Evolutionary conservation across 2,888 invertebrate genomes (phyloP), one percentile per base, ranked within the genome.

Genomic region (Torymus texanus): DNA sequence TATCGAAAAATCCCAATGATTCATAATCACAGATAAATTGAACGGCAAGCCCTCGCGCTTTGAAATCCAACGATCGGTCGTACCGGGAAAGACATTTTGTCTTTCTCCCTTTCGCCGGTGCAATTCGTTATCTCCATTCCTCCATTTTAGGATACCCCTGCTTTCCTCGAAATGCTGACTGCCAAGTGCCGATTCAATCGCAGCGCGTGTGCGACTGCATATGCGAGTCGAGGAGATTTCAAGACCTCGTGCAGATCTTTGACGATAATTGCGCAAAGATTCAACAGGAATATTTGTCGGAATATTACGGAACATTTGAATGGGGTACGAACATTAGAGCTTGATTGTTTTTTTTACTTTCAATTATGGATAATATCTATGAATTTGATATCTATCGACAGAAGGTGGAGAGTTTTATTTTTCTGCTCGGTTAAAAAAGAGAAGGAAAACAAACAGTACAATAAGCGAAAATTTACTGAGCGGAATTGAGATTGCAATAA

Each of bases 221-320:
- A 68, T 11, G n/a, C 67, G 16, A 66, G 18, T 55, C 21, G 53
- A 53, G 50, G 41, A 58, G 58, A 78, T 71, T 78, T 78, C 78
- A 72, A 66, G 71, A 71, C 71, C 77, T 18, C 71, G 66, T n/a
- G 82, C 81, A 81, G 84, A 81, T 84, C 83, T 78, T 12, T n/a
- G 29, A 56, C 55, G 65, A 74, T 63, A 66, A 51, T 68, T 16
- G 51, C 53, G n/a, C 55, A n/a, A 68, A 79, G 62, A 79, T 73
- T 62, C 74, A 72, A 59, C 67, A 65, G 76, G 70, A 76, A 70
- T 70, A 29, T 62, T 29, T 8, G 56, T 41, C 10, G n/a, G 63
- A 56, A 18, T 55, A 73, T 73, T 73, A 8, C 41, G 41, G 41
- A 41, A 41, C 5, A 0, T 41, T 41, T 8, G 8, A 41, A 41